phyloP scores from a whole-genome alignment of 2,113 vertebrate species.

The Cyprinodon brontotheroides region DNA sequence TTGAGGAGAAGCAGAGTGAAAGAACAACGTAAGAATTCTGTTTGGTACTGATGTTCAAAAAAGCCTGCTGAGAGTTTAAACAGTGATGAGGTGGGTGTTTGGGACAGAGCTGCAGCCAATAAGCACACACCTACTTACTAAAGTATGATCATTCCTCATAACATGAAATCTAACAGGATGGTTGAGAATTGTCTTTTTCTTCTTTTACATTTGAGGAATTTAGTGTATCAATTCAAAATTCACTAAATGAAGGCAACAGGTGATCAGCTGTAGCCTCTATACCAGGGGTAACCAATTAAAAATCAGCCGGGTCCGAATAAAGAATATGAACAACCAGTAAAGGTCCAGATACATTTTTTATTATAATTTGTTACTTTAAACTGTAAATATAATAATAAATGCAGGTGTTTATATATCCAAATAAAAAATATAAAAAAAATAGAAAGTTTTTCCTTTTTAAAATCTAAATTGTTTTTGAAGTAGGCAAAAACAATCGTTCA shows the following conservation, averaged over 20 bases:
- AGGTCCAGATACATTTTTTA: too few relatives aligned
- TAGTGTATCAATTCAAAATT: background rate
- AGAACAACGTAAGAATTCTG: conserved; percentile 1
- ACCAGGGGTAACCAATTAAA: too few relatives aligned
- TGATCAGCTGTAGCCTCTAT: background rate
- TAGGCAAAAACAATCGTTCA: too few relatives aligned
- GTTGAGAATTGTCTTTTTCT: background rate
- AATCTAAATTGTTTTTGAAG: too few relatives aligned
- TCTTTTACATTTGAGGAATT: too few relatives aligned
- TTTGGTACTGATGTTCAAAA: background rate
- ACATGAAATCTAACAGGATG: background rate
- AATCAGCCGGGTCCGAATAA: too few relatives aligned
- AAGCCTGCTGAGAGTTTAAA: background rate
- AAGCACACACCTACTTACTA: background rate
- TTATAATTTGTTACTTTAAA: too few relatives aligned
- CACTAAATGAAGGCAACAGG: background rate
- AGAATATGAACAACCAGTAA: too few relatives aligned
- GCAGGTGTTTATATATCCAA: too few relatives aligned
- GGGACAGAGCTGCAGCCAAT: conserved; percentile 8
- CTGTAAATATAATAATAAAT: too few relatives aligned
- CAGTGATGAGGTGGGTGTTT: background rate
- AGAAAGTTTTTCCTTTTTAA: too few relatives aligned
- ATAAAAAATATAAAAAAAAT: too few relatives aligned
- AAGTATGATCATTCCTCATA: background rate
- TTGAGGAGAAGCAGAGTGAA: background rate